A percentile compares a stretch with the other conserved stretches of the same genome.
Conservation (phyloP, 2,113 vertebrate species). For the Daphoenositta chrysoptera region DNA sequence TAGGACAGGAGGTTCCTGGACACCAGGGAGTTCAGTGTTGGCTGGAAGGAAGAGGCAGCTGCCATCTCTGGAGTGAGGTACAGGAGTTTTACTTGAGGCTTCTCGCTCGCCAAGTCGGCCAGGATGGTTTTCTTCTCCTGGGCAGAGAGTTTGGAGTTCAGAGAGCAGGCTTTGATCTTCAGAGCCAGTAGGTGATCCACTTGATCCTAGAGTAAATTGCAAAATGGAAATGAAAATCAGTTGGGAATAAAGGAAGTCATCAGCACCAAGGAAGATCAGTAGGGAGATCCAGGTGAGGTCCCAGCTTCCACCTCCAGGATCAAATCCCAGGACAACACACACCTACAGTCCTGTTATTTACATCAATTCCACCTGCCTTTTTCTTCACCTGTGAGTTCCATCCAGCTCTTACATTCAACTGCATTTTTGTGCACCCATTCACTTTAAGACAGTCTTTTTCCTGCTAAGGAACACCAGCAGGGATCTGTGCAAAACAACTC, state of each 20-base stretch:
- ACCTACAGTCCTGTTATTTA: background rate
- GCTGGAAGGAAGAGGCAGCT: conserved; percentile 86
- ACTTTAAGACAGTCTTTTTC: background rate
- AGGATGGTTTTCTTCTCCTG: conserved; percentile 83
- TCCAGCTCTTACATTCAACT: background rate
- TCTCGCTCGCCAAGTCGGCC: conserved; percentile 80
- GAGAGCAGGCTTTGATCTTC: conserved; percentile 85
- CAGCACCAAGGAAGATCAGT: background rate
- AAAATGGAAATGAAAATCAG: background rate
- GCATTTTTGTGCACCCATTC: background rate
- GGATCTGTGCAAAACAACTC: background rate
- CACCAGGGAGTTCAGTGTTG: conserved; percentile 80
- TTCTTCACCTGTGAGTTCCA: background rate
- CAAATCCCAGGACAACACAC: background rate
- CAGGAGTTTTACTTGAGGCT: conserved; percentile 86
- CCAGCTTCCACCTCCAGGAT: background rate
- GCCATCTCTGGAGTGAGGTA: conserved; percentile 98
- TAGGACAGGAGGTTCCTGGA: conserved; percentile 85
- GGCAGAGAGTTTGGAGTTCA: conserved; percentile 88
- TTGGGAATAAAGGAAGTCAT: background rate
- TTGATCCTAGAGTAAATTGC: conserved; percentile 80
- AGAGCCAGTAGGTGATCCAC: conserved; percentile 85
- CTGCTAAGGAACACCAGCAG: background rate
- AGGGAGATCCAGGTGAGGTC: background rate
- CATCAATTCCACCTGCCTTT: background rate